These are phyloP conservation scores for Aphidius colemani DNA, from an alignment of 2,888 invertebrate species.

Conservation along the genomic window DNA sequence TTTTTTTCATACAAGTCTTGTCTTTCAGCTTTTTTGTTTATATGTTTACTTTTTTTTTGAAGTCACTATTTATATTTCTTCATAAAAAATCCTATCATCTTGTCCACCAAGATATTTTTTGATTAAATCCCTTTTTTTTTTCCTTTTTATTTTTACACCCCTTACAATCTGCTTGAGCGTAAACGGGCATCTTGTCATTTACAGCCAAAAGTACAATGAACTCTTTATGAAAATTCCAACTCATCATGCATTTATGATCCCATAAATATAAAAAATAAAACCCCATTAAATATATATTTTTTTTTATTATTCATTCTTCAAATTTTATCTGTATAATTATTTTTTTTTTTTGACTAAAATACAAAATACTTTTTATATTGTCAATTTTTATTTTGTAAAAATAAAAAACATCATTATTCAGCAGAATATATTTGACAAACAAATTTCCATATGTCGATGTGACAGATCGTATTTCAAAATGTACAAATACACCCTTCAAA, in stretches of 20 bases:
- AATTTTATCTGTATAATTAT: too few species aligned
- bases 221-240: too few species aligned
- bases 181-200: too few species aligned
- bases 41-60: slow-evolving; percentile 9
- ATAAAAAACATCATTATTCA: slow-evolving; percentile 14
- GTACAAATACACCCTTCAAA: slow-evolving; percentile 18
- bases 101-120: slow-evolving; percentile 25
- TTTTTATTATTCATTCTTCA: too few species aligned
- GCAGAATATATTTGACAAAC: neutral
- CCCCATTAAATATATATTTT: too few species aligned
- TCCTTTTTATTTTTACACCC: slow-evolving; percentile 2
- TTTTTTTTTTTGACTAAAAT: too few species aligned
- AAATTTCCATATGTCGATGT: too few species aligned
- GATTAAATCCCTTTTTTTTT: slow-evolving; percentile 28
- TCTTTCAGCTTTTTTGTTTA: slow-evolving; percentile 4
- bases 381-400: too few species aligned
- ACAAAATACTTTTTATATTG: too few species aligned
- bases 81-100: slow-evolving; percentile 28
- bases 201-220: too few species aligned
- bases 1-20: slow-evolving; percentile 1
- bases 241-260: neutral
- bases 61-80: slow-evolving; percentile 28
- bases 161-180: slow-evolving; percentile 6
- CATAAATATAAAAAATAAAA: slow-evolving; percentile 1
- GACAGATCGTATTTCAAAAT: too few species aligned